These are phyloP conservation scores for Python bivittatus DNA, from an alignment of 2,113 vertebrate genomes.

Conservation along the genomic window DNA sequence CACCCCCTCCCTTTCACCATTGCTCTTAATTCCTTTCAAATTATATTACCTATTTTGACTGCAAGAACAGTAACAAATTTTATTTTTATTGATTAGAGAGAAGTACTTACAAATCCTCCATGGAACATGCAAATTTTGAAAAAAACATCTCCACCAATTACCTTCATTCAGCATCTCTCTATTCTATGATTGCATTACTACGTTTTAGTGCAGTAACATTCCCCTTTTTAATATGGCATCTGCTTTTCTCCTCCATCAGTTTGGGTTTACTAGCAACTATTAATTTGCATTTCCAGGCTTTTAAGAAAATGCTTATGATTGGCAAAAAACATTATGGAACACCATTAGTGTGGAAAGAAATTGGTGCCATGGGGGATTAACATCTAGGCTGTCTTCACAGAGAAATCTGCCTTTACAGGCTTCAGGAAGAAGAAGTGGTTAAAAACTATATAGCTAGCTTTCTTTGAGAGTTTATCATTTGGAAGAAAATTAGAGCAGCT, in stretches of 20 bases:
- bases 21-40: background rate
- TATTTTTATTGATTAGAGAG: conserved; percentile 46
- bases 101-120: conserved; percentile 46
- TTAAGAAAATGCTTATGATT: conserved; percentile 51
- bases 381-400: conserved; percentile 30
- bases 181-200: conserved; percentile 50
- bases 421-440: conserved; percentile 39
- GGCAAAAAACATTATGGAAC: conserved; percentile 56
- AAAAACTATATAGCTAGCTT: conserved; percentile 36
- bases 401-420: conserved; percentile 54
- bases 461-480: background rate
- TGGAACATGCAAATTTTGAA: conserved; percentile 40
- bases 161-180: conserved; percentile 37
- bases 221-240: conserved; percentile 55
- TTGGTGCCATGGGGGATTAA: conserved; percentile 43
- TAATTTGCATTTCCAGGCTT: conserved; percentile 59
- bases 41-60: conserved; percentile 32
- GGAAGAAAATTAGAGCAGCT: background rate
- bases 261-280: conserved; percentile 57
- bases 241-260: conserved; percentile 44
- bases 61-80: background rate
- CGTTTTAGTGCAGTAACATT: conserved; percentile 49
- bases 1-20: conserved; percentile 5
- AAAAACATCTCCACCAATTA: conserved; percentile 34
- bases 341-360: conserved; percentile 56